Percentiles rank a stretch among this genome's conserved stretches.
Evolutionary conservation across 2,797 vertebrate species (phyloP).

Genomic region (Hafferia zeledoni): DNA sequence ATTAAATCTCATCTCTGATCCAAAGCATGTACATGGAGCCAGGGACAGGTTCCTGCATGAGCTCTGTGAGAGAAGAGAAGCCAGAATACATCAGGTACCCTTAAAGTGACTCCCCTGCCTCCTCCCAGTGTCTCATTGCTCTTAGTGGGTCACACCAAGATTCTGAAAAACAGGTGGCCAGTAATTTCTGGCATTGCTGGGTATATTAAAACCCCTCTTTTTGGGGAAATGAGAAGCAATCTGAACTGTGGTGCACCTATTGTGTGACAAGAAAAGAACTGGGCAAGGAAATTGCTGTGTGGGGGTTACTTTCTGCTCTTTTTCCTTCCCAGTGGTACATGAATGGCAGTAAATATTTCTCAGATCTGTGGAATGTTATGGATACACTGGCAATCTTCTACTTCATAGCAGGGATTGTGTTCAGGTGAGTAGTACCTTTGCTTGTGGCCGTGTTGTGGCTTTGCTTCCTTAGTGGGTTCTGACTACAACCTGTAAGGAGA

Average conservation of each 20-base stretch:
- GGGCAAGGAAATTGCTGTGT: neutral
- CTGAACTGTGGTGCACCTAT: neutral
- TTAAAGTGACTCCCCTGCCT: neutral
- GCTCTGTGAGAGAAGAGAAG: neutral
- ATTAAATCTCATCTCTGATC: neutral
- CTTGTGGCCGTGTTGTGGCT: accelerated
- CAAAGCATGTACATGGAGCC: neutral
- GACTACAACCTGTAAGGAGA: neutral
- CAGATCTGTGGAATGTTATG: slow-evolving; percentile 82
- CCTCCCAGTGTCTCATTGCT: neutral
- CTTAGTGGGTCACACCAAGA: neutral
- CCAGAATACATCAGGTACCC: neutral
- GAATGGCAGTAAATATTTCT: slow-evolving; percentile 80
- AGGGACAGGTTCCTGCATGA: neutral
- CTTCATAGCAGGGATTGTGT: slow-evolving; percentile 79
- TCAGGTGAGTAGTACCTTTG: slow-evolving; percentile 67
- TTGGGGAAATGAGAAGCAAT: neutral
- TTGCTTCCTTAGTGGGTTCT: neutral
- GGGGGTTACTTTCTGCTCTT: neutral
- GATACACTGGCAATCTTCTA: slow-evolving; percentile 81
- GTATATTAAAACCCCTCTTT: neutral
- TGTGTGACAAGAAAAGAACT: neutral
- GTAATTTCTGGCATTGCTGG: neutral
- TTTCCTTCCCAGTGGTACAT: slow-evolving; percentile 77
- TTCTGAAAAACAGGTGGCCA: neutral